phyloP scores from a whole-genome alignment of 2,113 vertebrate genomes.

The Halcyon senegalensis region DNA sequence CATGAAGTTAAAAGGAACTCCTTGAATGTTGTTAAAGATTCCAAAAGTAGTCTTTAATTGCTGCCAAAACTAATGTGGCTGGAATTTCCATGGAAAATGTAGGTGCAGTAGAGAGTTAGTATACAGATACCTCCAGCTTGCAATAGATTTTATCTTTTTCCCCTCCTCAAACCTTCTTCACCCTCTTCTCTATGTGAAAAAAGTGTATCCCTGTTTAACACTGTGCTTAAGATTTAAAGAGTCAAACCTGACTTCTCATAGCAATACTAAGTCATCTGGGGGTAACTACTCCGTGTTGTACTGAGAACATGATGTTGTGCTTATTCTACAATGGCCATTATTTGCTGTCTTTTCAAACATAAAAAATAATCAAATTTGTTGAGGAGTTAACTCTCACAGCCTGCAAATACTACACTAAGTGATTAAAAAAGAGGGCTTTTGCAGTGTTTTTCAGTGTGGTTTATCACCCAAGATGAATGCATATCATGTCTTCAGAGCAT shows the following conservation, averaged over 20 bases:
- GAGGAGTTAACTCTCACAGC: not conserved
- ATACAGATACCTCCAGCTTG: not conserved
- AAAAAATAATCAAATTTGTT: not conserved
- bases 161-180: not conserved
- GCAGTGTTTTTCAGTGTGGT: not conserved
- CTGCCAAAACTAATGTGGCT: constrained; percentile 5
- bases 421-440: not conserved
- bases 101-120: not conserved
- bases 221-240: not conserved
- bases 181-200: not conserved
- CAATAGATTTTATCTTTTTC: not conserved
- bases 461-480: not conserved
- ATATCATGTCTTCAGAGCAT: not conserved
- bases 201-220: not conserved
- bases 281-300: not conserved
- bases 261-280: not conserved
- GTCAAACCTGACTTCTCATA: not conserved
- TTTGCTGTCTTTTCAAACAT: not conserved
- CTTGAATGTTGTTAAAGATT: constrained; percentile 30
- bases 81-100: constrained; percentile 35
- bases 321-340: not conserved
- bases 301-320: not conserved
- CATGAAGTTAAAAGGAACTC: constrained; percentile 1
- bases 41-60: constrained; percentile 37
- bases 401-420: not conserved